Percentiles rank a stretch among this genome's conserved stretches.
These are phyloP conservation scores for Arremon aurantiirostris DNA, from an alignment of 2,797 vertebrate species.

Conservation along the genomic window DNA sequence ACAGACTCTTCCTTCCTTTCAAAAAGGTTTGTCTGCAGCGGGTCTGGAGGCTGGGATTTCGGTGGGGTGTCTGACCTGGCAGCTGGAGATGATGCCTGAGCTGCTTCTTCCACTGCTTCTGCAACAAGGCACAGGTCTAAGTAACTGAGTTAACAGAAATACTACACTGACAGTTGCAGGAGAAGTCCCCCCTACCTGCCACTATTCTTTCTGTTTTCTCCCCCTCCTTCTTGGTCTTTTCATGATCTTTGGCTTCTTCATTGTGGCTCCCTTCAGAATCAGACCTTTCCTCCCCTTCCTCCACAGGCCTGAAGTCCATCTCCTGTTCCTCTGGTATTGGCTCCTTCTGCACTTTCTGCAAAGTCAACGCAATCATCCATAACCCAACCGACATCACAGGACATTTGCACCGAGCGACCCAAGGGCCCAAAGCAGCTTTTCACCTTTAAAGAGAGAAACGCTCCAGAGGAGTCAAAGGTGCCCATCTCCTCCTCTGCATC, in stretches of 20 bases:
- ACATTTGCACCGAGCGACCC: accelerated
- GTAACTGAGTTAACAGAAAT: background rate
- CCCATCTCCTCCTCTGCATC: conserved; percentile 98
- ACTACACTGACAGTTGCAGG: background rate
- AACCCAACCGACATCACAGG: background rate
- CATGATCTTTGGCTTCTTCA: conserved; percentile 90
- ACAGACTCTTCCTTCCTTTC: conserved; percentile 74
- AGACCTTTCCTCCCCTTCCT: conserved; percentile 81
- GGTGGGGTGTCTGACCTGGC: conserved; percentile 71
- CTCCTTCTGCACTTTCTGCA: conserved; percentile 94
- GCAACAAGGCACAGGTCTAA: conserved; percentile 48
- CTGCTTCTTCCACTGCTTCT: conserved; percentile 74
- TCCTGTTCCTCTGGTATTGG: conserved; percentile 96
- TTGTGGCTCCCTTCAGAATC: conserved; percentile 85
- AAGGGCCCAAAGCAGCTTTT: background rate
- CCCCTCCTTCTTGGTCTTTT: conserved; percentile 77
- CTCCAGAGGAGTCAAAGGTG: conserved; percentile 97
- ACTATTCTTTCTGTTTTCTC: conserved; percentile 72
- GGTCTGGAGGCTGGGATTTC: conserved; percentile 70
- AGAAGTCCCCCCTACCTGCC: conserved; percentile 54
- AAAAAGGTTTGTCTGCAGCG: conserved; percentile 36
- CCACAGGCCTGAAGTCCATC: conserved; percentile 91
- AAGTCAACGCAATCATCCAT: background rate
- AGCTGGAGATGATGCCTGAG: conserved; percentile 61
- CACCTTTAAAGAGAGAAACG: conserved; percentile 95